phyloP scores from a whole-genome alignment of 2,113 vertebrate species.

The Calidris pugnax region DNA sequence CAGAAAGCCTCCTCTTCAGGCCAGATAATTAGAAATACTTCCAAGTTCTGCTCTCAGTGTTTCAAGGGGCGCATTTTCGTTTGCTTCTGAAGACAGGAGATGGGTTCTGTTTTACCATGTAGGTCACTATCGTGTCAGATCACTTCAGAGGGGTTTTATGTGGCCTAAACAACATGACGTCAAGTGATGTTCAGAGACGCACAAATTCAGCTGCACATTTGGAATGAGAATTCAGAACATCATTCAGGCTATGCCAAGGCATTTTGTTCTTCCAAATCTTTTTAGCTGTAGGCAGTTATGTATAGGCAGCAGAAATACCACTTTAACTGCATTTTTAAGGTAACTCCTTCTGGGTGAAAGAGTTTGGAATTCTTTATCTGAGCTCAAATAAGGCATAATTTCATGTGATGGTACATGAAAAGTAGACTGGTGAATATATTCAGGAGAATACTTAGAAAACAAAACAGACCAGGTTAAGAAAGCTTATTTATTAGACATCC shows the following conservation, averaged over 20 bases:
- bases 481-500: constrained; percentile 21
- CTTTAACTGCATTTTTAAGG: neutral
- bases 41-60: neutral
- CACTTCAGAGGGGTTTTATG: neutral
- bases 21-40: neutral
- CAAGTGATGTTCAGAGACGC: neutral
- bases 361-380: neutral
- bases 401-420: neutral
- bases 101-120: neutral
- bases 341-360: neutral
- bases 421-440: neutral
- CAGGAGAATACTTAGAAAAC: neutral
- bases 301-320: neutral
- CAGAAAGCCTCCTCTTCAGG: neutral
- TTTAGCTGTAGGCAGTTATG: neutral
- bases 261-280: neutral
- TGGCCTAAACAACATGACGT: neutral
- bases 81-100: neutral
- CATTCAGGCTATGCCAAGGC: neutral
- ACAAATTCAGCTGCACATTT: neutral
- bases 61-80: neutral
- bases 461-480: neutral
- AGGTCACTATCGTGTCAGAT: neutral
- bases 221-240: neutral
- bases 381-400: constrained; percentile 28